Evolutionary conservation across 2,888 invertebrate species (phyloP), one percentile per base, ranked within the genome.

Genomic region (Himalopsyche kuldschensis): DNA sequence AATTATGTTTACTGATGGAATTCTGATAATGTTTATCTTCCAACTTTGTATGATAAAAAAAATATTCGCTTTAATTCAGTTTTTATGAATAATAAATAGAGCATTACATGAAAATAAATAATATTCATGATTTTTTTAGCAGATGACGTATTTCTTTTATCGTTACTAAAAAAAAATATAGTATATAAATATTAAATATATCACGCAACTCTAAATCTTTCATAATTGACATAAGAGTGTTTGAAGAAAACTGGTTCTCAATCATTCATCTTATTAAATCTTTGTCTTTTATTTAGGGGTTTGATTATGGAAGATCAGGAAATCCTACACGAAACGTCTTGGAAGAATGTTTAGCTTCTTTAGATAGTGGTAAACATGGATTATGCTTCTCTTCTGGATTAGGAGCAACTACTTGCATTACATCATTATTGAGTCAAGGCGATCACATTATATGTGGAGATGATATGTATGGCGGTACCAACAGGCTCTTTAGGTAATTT

Each of bases 401-500:
- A 77, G 98, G 97, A 17, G 95, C 97, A 0, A 95, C 95, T 0
- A 95, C 96, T 0, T 94, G 95, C 4, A 89, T 99, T 15, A 90
- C 94, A 8, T 93, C 96, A 48, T 90, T 98, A 87, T 91, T 99
- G 10, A 94, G 93, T 86, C 88, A 92, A 84, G 99, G 99, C 0
- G 99, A 99, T 89, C 98, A 99, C 88, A 92, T 99, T 15, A 90
- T 99, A 75, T 94, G 96, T 87, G 95, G 96, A 84, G 97, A 99
- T 89, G 99, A 99, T 90, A 93, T 99, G 4, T 99, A 99, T 88
- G 99, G 99, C 80, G 99, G 99, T 30, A 97, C 97, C 0, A 96
- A 96, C 88, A 93, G 98, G 87, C 88, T 95, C 69, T 91, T 94
- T 86, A 91, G 91, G 90, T 92, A 90, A 88, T 24, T 35, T 48